Percentiles rank a stretch among this genome's conserved stretches.
phyloP scores from a whole-genome alignment of 1,140 invertebrate genomes.

The Caenorhabditis inopinata region DNA sequence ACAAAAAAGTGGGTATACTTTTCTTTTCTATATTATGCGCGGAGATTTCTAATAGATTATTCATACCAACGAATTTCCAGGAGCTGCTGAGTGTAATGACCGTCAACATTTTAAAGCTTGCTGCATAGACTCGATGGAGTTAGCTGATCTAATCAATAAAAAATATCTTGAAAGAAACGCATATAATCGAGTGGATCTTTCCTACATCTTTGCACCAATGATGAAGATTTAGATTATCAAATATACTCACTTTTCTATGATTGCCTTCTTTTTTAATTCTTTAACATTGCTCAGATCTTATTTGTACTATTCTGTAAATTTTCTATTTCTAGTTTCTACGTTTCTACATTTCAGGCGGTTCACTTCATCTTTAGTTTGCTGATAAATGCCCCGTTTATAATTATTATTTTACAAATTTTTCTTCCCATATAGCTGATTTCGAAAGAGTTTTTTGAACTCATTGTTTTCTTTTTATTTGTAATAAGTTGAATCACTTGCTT shows the following conservation, averaged over 20 bases:
- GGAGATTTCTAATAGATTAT: too few relatives aligned
- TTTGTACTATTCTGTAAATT: neutral
- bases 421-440: too few relatives aligned
- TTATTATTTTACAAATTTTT: too few relatives aligned
- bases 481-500: too few relatives aligned
- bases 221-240: neutral
- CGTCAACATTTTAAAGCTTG: neutral
- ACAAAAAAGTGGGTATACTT: conserved; percentile 44
- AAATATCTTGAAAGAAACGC: conserved; percentile 24
- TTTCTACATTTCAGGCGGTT: too few relatives aligned
- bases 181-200: conserved; percentile 40
- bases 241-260: neutral
- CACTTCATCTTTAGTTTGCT: too few relatives aligned
- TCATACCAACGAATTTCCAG: too few relatives aligned
- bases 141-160: neutral
- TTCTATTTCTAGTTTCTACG: neutral
- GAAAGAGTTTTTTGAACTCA: too few relatives aligned
- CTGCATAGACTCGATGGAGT: neutral
- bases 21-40: too few relatives aligned
- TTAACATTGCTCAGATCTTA: neutral
- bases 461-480: too few relatives aligned
- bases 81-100: neutral
- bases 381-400: too few relatives aligned
- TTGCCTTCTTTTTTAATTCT: too few relatives aligned
- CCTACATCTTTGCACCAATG: conserved; percentile 40